Conservation (phyloP, 1,140 invertebrate genomes). For the Neodiprion lecontei region DNA sequence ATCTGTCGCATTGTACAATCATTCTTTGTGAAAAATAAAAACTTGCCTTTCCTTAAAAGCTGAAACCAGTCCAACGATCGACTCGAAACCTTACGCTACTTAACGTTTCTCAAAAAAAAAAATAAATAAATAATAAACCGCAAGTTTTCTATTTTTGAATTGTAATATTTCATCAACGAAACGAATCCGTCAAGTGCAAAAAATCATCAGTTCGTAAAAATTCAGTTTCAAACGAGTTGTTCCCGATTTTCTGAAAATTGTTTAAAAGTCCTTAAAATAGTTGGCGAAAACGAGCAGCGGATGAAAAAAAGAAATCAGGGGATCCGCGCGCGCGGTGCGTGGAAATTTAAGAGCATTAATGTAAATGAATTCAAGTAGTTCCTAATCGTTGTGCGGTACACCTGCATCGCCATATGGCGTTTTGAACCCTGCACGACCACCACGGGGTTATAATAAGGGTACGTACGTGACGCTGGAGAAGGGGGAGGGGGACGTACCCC, state of each 20-base stretch:
- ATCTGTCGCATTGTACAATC: neutral
- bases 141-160: too few species aligned
- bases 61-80: neutral
- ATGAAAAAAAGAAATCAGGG: neutral
- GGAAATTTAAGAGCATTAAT: conserved; percentile 55
- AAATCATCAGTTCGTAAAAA: conserved; percentile 28
- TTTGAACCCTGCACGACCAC: conserved; percentile 33
- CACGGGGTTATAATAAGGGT: neutral
- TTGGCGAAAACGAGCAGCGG: conserved; percentile 9
- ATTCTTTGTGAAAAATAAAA: neutral
- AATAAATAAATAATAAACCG: too few species aligned
- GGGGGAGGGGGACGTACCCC: conserved; percentile 12
- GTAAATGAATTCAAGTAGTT: conserved; percentile 58
- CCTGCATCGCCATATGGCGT: conserved; percentile 62
- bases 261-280: too few species aligned
- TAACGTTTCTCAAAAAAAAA: too few species aligned
- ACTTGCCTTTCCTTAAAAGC: neutral
- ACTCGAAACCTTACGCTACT: neutral
- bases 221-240: conserved; percentile 20
- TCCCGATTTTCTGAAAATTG: neutral
- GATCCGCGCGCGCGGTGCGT: conserved; percentile 23
- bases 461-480: neutral
- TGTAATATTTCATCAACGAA: too few species aligned
- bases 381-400: conserved; percentile 58
- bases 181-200: neutral